Evolutionary conservation across 2,113 vertebrate species (phyloP).

Genomic region (Xerus inauris): DNA sequence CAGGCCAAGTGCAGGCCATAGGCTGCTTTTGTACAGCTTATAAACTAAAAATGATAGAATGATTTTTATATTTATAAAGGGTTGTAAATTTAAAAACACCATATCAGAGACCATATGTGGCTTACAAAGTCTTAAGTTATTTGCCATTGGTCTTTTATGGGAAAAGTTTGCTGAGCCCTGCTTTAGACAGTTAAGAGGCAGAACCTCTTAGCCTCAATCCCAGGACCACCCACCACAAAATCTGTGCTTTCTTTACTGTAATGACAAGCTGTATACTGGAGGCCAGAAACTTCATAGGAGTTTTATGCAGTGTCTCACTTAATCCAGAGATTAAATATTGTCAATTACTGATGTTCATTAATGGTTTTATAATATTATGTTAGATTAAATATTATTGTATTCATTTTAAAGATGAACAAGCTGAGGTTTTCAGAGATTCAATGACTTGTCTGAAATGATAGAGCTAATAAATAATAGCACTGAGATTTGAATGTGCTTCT

Average conservation of each 20-base stretch:
- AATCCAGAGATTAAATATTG: background rate
- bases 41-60: background rate
- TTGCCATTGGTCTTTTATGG: background rate
- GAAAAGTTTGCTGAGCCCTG: background rate
- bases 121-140: background rate
- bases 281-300: background rate
- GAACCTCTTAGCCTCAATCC: background rate
- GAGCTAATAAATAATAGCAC: background rate
- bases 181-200: background rate
- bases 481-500: background rate
- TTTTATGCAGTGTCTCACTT: background rate
- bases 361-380: background rate
- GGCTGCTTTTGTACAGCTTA: background rate
- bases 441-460: background rate
- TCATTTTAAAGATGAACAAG: slow-evolving; percentile 14
- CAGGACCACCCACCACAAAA: background rate
- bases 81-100: background rate
- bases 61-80: slow-evolving; percentile 7
- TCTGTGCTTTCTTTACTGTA: background rate
- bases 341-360: background rate
- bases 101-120: background rate
- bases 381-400: background rate
- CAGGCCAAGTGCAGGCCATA: background rate
- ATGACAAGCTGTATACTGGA: background rate
- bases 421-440: background rate